A percentile compares a stretch with the other conserved stretches of the same genome.
Evolutionary conservation across 2,888 invertebrate species (phyloP).

Genomic region (Phlogophora meticulosa): DNA sequence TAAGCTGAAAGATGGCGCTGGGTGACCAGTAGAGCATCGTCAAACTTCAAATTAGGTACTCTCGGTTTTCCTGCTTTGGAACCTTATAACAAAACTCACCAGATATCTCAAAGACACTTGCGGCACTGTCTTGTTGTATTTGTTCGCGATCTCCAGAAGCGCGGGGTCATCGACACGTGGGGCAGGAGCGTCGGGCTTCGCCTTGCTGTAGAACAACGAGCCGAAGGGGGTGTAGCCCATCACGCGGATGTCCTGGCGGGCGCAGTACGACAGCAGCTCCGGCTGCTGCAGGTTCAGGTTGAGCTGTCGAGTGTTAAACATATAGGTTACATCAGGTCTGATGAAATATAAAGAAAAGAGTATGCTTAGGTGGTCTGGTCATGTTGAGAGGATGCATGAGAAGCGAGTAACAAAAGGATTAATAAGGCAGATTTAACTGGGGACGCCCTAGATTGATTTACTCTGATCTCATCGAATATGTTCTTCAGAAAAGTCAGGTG

Average conservation of each 20-base stretch:
- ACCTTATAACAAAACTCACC: no score
- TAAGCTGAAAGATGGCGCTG: neutral
- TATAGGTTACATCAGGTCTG: no score
- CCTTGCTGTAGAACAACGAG: slow-evolving; percentile 83
- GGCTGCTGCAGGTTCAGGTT: slow-evolving; percentile 94
- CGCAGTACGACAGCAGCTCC: slow-evolving; percentile 93
- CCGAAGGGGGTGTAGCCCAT: slow-evolving; percentile 95
- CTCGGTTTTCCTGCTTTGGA: no score
- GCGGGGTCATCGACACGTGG: slow-evolving; percentile 90
- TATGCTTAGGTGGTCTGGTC: no score
- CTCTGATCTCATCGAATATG: no score
- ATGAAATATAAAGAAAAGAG: no score
- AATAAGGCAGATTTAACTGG: no score
- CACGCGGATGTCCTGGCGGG: slow-evolving; percentile 91
- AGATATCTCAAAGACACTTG: slow-evolving; percentile 92
- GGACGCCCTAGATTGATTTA: no score
- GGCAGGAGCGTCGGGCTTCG: slow-evolving; percentile 85
- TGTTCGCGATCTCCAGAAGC: slow-evolving; percentile 89
- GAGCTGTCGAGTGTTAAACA: slow-evolving; percentile 70
- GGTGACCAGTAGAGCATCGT: neutral
- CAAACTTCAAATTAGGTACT: neutral
- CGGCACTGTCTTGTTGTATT: slow-evolving; percentile 92
- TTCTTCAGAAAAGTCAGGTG: no score
- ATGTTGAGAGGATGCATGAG: no score
- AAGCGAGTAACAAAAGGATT: no score